Base-by-base conservation (phyloP, 2,888 invertebrate species). In the Aspidapion aeneum region DNA sequence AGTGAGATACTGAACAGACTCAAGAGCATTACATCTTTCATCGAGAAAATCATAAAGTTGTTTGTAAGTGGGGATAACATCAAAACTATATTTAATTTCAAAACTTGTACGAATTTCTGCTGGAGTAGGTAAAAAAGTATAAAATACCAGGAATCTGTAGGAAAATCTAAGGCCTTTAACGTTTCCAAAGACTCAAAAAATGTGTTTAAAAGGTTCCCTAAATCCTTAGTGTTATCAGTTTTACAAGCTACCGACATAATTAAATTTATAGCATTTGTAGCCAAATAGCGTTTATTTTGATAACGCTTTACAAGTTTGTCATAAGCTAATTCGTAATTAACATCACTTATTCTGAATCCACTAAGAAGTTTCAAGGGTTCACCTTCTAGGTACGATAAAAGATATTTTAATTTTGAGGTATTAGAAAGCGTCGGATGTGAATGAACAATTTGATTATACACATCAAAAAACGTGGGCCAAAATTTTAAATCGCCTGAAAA, bases 81-180 rank as follows among this genome's bases (percentile, higher is more conserved):
- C n/a, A n/a, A n/a, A n/a, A n/a, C n/a, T n/a, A n/a, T n/a, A n/a
- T n/a, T n/a, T n/a, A n/a, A n/a, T n/a, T n/a, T 57, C 57, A n/a
- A 57, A 58, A 49, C 49, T 58, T 21, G 58, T 58, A 49, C 58
- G 58, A 58, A 19, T 49, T 58, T 58, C 22, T 58, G 49, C 21
- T 49, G 19, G 16, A 58, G 58, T 1, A 58, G 20, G 22, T 49
- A 18, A 58, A 20, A 58, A 9, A 58, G 18, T 49, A 58, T 17
- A 19, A 49, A 58, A 58, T 58, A 48, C 58, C 58, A 58, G 16
- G 18, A 18, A 19, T 35, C 58, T 49, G 19, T 18, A 1, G 17
- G 17, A 49, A 58, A 58, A 9, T 48, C 2, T 17, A 58, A 50
- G 7, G 58, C 58, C 2, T 49, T 58, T 58, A 58, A 58, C 9